Evolutionary conservation across 2,888 invertebrate species (phyloP), one percentile per base, ranked within the genome.

Genomic region (Tineola bisselliella): DNA sequence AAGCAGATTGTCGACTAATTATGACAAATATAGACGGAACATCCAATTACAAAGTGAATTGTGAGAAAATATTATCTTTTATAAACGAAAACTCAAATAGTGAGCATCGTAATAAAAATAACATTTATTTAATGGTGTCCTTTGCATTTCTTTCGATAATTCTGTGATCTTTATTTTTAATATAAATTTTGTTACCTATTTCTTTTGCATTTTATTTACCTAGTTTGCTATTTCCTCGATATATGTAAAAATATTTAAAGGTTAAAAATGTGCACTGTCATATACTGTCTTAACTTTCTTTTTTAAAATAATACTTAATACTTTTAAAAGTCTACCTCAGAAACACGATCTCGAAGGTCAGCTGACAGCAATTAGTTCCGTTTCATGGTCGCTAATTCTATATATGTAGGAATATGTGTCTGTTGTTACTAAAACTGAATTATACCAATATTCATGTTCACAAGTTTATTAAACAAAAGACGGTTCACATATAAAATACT

Each of bases 11-110:
- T 59, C 75, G 72, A 62, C 66, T 87, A 0, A 70, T 86, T 10
- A 82, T 86, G 81, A 82, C 79, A 64, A 84, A 70, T 18, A 76
- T 84, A 57, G 84, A 84, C 61, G 82, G 70, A 6, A 77, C 72
- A 66, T 72, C 77, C 0, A 86, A 81, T 67, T 86, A 84, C 64
- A 71, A 70, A 63, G 77, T 81, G 61, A 72, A 79, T 54, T 87
- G 86, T 71, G 77, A 75, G 62, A 74, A 74, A 65, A 66, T 84
- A 62, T 66, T 87, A 30, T 84, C 76, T 62, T 83, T 74, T 63
- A 65, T 84, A 10, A 87, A 87, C 38, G 61, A 62, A 25, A 58
- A 31, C 11, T 33, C 58, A 13, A 58, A 33, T 33, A 58, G 58
- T 13, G 13, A 6, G 2, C 10, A 58, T 13, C n/a, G 13, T 11